Evolutionary conservation across 2,888 invertebrate genomes (phyloP), one percentile per base, ranked within the genome.

Genomic region (Epinotia ramella): DNA sequence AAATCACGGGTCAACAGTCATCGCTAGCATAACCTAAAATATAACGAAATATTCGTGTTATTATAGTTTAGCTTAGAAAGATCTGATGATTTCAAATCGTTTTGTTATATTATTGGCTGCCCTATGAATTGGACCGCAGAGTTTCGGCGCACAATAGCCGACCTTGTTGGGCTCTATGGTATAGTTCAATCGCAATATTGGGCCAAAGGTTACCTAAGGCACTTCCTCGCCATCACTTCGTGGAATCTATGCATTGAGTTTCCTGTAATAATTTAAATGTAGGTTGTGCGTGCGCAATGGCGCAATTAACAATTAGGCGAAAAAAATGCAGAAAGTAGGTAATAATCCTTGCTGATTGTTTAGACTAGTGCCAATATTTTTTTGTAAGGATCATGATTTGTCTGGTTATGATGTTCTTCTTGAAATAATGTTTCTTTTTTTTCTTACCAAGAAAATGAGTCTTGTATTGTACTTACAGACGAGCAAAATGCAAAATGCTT

Each of bases 171-270:
- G 62, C n/a, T 74, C 57, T 88, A 88, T 87, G 86, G 87, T 85
- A 85, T 87, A 84, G 84, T 89, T 89, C 88, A 89, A 90, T 91
- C 89, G 89, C 88, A 92, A 90, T 89, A 92, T 90, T 88, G 88
- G 87, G 86, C 78, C 86, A 91, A 90, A 92, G 92, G 91, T 93
- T 92, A 91, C 88, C 85, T 85, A 77, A 77, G 84, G 80, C 83
- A 80, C 79, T 76, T 78, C 81, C 81, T 79, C 79, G 80, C 81
- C 80, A 79, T 73, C 80, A 77, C 72, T 46, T 79, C 73, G 76
- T 79, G 83, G 82, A 81, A 81, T 78, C 78, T 73, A 72, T 75
- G 83, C 80, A 87, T 88, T 88, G 87, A 89, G 83, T 80, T 84
- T 60, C 4, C 28, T 60, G 28, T 60, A 60, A 6, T 60, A 13